Conservation (phyloP, 2,888 invertebrate species). For the Drosophila helvetica region DNA sequence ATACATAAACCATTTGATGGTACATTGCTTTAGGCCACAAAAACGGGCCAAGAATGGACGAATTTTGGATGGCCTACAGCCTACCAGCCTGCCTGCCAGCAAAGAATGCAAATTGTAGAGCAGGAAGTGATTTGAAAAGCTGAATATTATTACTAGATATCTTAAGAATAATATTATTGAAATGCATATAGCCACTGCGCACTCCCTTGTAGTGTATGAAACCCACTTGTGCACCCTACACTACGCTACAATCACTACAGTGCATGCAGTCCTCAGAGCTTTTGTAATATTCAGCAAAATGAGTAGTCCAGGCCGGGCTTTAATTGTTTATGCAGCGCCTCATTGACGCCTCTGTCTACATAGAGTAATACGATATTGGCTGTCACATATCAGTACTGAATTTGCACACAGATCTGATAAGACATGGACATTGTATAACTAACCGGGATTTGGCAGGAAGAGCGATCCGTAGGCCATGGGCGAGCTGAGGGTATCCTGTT, state of each 20-base stretch:
- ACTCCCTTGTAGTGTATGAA: slow-evolving; percentile 6
- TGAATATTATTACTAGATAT: not conserved
- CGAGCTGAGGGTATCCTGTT: slow-evolving; percentile 82
- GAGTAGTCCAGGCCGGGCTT: slow-evolving; percentile 50
- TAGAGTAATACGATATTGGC: slow-evolving; percentile 55
- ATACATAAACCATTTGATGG: slow-evolving; percentile 42
- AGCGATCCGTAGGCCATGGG: slow-evolving; percentile 81
- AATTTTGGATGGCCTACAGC: slow-evolving; percentile 10
- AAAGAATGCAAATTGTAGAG: not conserved
- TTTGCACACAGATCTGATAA: slow-evolving; percentile 43
- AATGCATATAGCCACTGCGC: not conserved
- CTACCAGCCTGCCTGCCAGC: not conserved
- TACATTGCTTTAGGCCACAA: slow-evolving; percentile 1
- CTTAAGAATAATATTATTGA: not conserved
- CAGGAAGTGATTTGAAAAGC: not conserved
- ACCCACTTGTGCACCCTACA: slow-evolving; percentile 14
- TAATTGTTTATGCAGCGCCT: slow-evolving; percentile 76
- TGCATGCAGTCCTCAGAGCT: slow-evolving; percentile 62
- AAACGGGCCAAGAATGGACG: not conserved
- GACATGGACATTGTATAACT: slow-evolving; percentile 40
- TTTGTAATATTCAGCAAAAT: slow-evolving; percentile 75
- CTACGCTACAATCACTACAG: too few relatives aligned
- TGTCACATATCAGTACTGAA: slow-evolving; percentile 23
- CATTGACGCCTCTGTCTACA: slow-evolving; percentile 66
- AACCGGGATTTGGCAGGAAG: slow-evolving; percentile 82